Evolutionary conservation across 2,888 invertebrate genomes (phyloP).

Genomic region (Cybosia mesomella): DNA sequence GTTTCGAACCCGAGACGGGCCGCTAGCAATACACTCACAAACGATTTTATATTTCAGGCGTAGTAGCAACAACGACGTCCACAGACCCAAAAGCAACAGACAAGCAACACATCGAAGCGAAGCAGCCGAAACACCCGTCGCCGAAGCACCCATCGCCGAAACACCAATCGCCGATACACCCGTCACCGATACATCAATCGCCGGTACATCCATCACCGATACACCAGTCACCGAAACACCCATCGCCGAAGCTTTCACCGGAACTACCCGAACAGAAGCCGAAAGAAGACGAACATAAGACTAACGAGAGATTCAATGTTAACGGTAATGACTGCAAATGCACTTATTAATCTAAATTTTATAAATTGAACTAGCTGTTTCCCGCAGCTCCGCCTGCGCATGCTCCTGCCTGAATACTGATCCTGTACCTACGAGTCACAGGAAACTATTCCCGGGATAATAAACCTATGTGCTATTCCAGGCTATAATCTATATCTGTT

Average conservation of each 20-base stretch:
- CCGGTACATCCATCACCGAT: slow-evolving; percentile 29
- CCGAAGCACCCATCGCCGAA: slow-evolving; percentile 39
- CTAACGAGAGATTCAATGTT: slow-evolving; percentile 65
- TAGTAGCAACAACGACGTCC: slow-evolving; percentile 60
- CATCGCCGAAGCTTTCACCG: slow-evolving; percentile 37
- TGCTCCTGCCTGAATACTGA: too few relatives aligned
- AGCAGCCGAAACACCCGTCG: slow-evolving; percentile 31
- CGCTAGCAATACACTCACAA: too few relatives aligned
- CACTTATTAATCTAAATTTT: too few relatives aligned
- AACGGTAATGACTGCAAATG: too few relatives aligned
- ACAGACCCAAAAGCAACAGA: slow-evolving; percentile 47
- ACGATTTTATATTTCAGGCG: slow-evolving; percentile 19
- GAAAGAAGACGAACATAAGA: slow-evolving; percentile 47
- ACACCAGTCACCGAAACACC: slow-evolving; percentile 30
- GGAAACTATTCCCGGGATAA: too few relatives aligned
- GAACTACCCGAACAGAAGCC: slow-evolving; percentile 33
- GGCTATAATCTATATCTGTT: too few relatives aligned
- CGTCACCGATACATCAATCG: slow-evolving; percentile 34
- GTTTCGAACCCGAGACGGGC: too few relatives aligned
- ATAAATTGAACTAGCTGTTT: too few relatives aligned
- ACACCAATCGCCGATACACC: slow-evolving; percentile 30
- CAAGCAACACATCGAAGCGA: slow-evolving; percentile 40
- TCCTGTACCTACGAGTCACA: too few relatives aligned
- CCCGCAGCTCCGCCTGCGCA: too few relatives aligned
- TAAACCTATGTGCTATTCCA: too few relatives aligned